These are phyloP conservation scores for Penaeus indicus DNA, from an alignment of 1,140 invertebrate genomes.

Conservation along the genomic window DNA sequence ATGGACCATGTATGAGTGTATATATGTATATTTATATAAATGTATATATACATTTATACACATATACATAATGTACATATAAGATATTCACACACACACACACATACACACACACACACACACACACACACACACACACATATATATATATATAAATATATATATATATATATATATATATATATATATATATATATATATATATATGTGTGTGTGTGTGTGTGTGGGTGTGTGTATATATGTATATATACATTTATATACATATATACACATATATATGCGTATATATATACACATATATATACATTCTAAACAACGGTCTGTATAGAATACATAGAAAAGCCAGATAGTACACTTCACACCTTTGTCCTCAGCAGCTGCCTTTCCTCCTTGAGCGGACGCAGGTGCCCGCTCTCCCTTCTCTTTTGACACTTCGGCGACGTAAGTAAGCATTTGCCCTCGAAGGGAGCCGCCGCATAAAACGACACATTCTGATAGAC, in stretches of 20 bases:
- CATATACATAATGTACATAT: not conserved
- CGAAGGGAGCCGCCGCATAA: no score
- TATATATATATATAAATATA: conserved; percentile 24
- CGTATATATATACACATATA: conserved; percentile 15
- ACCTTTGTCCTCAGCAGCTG: no score
- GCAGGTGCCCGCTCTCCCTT: no score
- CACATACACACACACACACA: not conserved
- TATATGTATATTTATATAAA: no score
- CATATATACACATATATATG: not conserved
- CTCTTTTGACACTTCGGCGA: no score
- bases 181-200: not conserved
- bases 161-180: conserved; percentile 9
- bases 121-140: not conserved
- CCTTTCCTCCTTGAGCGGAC: no score
- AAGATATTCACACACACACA: not conserved
- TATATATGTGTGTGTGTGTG: not conserved
- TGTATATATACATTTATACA: no score
- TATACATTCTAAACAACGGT: not conserved
- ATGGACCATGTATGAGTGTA: no score
- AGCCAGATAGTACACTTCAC: no score
- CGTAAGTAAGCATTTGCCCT: no score
- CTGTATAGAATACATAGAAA: no score
- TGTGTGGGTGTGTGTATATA: not conserved
- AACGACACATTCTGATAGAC: no score
- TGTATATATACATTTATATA: not conserved